Conservation (phyloP, 2,113 vertebrate genomes). For the Trinectes maculatus region DNA sequence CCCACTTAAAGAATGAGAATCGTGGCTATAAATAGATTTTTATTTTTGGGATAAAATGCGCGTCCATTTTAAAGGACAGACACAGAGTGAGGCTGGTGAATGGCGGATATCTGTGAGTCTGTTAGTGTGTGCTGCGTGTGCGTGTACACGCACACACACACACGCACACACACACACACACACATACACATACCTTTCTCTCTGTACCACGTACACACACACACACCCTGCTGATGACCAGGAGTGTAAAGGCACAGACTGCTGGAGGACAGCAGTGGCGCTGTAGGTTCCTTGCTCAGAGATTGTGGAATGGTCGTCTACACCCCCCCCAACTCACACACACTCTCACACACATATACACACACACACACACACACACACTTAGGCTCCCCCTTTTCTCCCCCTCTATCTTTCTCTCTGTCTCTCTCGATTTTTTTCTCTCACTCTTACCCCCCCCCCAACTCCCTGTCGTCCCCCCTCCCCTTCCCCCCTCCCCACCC, state of each 20-base stretch:
- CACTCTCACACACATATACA: background rate
- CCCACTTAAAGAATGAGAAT: slow-evolving; percentile 58
- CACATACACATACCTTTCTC: slow-evolving; percentile 7
- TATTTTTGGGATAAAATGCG: slow-evolving; percentile 75
- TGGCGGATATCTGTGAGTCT: slow-evolving; percentile 67
- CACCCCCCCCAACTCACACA: slow-evolving; percentile 43
- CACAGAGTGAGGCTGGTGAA: slow-evolving; percentile 63
- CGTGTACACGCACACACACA: slow-evolving; percentile 29
- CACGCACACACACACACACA: slow-evolving; percentile 35
- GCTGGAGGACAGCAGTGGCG: slow-evolving; percentile 72
- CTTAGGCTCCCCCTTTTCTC: slow-evolving; percentile 40
- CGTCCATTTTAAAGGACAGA: slow-evolving; percentile 74
- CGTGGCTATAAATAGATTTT: slow-evolving; percentile 68
- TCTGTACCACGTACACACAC: slow-evolving; percentile 17
- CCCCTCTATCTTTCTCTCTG: slow-evolving; percentile 32
- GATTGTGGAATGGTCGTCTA: slow-evolving; percentile 80
- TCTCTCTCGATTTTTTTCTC: slow-evolving; percentile 16
- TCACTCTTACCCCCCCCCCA: slow-evolving; percentile 13
- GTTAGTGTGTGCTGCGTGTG: slow-evolving; percentile 50
- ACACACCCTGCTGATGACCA: slow-evolving; percentile 63
- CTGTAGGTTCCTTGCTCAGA: slow-evolving; percentile 71
- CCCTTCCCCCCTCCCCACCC: slow-evolving; percentile 48
- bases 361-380: background rate
- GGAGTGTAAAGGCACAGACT: slow-evolving; percentile 65
- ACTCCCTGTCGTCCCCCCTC: slow-evolving; percentile 38